phyloP scores from a whole-genome alignment of 30 jellyfish, hydroid and myxozoan genomes.

The Pelagia noctiluca region DNA sequence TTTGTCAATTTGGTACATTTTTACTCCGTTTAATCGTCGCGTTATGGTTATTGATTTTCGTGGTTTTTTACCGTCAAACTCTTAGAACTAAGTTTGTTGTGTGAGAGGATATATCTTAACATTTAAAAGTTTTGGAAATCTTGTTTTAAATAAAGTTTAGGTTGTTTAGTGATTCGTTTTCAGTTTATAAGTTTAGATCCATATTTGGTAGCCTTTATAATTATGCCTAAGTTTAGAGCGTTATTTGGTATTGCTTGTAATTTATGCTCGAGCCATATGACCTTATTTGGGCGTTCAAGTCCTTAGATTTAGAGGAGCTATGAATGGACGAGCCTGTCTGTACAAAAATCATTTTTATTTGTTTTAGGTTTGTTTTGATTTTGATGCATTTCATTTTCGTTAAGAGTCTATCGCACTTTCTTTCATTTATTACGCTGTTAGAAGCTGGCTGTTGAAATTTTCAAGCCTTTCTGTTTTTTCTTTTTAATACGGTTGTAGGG shows the following conservation, averaged over 20 bases:
- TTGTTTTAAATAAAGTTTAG: conserved; percentile 36
- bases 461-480: no score
- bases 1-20: not conserved
- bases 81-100: conserved; percentile 65
- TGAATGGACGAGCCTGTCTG: no score
- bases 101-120: conserved; percentile 53
- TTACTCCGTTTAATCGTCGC: not conserved
- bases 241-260: not conserved
- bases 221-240: not conserved
- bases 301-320: not conserved
- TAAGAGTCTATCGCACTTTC: no score
- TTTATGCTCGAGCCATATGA: not conserved
- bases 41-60: no score
- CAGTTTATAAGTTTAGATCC: conserved; percentile 29
- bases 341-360: no score
- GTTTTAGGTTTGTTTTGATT: not conserved
- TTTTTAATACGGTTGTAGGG: no score
- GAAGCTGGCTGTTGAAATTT: no score
- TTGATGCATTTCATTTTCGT: not conserved
- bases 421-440: no score
- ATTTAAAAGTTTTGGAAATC: conserved; percentile 17
- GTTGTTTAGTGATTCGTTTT: conserved; percentile 17
- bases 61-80: no score
- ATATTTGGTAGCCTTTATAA: conserved; percentile 33
- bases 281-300: conserved; percentile 4